These are phyloP conservation scores for Penaeus japonicus DNA, from an alignment of 1,140 invertebrate genomes.

Conservation along the genomic window DNA sequence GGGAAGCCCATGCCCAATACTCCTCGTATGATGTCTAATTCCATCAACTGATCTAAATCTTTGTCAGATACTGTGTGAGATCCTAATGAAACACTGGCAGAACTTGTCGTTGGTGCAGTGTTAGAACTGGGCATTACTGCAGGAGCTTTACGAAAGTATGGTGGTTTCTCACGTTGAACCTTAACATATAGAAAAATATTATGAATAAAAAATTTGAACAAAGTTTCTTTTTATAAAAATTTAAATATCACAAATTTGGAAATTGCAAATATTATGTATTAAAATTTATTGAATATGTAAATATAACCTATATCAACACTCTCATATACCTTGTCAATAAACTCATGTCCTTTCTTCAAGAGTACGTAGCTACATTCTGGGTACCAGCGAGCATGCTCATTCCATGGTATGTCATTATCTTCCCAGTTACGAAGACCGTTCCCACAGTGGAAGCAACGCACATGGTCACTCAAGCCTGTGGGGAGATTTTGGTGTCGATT, in stretches of 20 bases:
- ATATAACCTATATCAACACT: too few relatives aligned
- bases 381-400: slow-evolving; percentile 90
- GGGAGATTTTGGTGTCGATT: background rate
- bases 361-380: slow-evolving; percentile 81
- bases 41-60: slow-evolving; percentile 49
- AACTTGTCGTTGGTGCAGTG: background rate
- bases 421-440: slow-evolving; percentile 87
- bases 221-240: too few relatives aligned
- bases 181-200: background rate
- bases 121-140: background rate
- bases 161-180: slow-evolving; percentile 51
- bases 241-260: too few relatives aligned
- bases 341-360: slow-evolving; percentile 81
- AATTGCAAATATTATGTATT: too few relatives aligned
- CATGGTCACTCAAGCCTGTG: slow-evolving; percentile 73
- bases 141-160: slow-evolving; percentile 16
- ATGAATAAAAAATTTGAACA: too few relatives aligned
- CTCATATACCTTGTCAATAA: slow-evolving; percentile 72
- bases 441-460: slow-evolving; percentile 91
- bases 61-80: background rate
- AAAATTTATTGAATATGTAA: too few relatives aligned
- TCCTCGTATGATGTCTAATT: slow-evolving; percentile 44
- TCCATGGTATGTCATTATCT: slow-evolving; percentile 84
- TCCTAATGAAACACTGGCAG: background rate
- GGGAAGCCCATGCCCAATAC: slow-evolving; percentile 49